Evolutionary conservation across 1,140 invertebrate genomes (phyloP).

Genomic region (Nomia melanderi): DNA sequence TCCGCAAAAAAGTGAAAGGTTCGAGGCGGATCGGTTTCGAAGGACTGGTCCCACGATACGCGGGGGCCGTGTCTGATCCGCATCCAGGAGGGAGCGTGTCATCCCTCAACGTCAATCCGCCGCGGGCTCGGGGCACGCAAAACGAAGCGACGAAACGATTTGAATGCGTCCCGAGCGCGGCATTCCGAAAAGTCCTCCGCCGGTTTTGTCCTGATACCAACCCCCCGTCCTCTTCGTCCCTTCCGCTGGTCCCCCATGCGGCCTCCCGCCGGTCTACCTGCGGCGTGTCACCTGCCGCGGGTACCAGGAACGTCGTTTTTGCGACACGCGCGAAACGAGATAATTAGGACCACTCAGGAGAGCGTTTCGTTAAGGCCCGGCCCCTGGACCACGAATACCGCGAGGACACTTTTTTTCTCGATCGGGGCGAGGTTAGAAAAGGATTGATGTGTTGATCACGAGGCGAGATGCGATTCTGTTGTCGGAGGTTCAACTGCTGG

Average conservation of each 20-base stretch:
- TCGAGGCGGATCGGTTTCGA: neutral
- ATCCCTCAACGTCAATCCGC: conserved; percentile 64
- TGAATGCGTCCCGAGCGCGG: conserved; percentile 55
- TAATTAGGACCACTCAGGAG: conserved; percentile 40
- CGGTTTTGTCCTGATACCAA: conserved; percentile 25
- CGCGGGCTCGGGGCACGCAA: conserved; percentile 52
- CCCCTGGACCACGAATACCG: neutral
- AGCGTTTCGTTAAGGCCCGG: conserved; percentile 6
- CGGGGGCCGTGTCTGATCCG: conserved; percentile 26
- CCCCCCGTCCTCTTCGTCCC: neutral
- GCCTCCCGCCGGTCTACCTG: neutral
- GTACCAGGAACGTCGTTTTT: conserved; percentile 22
- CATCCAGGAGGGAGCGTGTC: conserved; percentile 51
- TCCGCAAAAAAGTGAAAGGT: too few relatives aligned
- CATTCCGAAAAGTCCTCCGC: conserved; percentile 57
- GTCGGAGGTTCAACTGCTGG: too few relatives aligned
- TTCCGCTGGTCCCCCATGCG: neutral
- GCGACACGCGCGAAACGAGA: conserved; percentile 41
- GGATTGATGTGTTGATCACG: conserved; percentile 12
- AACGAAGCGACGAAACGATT: conserved; percentile 65
- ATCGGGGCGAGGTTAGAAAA: neutral
- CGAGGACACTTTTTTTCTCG: conserved; percentile 4
- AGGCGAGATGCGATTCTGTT: neutral
- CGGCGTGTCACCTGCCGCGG: conserved; percentile 31
- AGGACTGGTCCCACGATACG: conserved; percentile 47